A percentile compares a stretch with the other conserved stretches of the same genome.
phyloP scores from a whole-genome alignment of 2,888 invertebrate species.

The Andrena hattorfiana region DNA sequence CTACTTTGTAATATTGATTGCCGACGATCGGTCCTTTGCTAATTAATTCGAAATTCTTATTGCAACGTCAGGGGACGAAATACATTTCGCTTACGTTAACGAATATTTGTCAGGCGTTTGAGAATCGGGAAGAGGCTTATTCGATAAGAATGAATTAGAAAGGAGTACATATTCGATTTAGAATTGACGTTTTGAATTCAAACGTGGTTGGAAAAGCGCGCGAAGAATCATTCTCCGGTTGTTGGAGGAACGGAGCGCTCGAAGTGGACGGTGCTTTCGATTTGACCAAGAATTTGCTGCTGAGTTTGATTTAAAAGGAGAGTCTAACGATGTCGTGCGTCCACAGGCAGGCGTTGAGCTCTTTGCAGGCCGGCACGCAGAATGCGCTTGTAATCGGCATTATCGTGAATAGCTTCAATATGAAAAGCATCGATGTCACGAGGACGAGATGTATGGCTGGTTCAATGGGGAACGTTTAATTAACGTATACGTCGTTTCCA shows the following conservation, averaged over 20 bases:
- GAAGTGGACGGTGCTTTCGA: not conserved
- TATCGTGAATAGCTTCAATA: conserved; percentile 78
- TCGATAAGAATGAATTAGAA: not conserved
- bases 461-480: not conserved
- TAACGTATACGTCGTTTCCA: not conserved
- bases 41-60: not conserved
- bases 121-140: not conserved
- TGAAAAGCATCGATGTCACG: conserved; percentile 76
- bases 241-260: not conserved
- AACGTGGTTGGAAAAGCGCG: conserved; percentile 30
- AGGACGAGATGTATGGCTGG: conserved; percentile 75
- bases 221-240: conserved; percentile 11
- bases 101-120: not conserved
- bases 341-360: conserved; percentile 76
- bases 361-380: conserved; percentile 76
- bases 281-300: not conserved
- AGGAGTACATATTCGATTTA: not conserved
- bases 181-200: not conserved
- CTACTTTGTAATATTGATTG: not conserved
- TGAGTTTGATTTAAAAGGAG: not conserved
- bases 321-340: conserved; percentile 77
- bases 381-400: conserved; percentile 82
- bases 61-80: not conserved
- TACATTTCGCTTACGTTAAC: not conserved
- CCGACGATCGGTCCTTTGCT: not conserved